These are phyloP conservation scores for Excalfactoria chinensis DNA, from an alignment of 2,113 vertebrate genomes.

Conservation along the genomic window DNA sequence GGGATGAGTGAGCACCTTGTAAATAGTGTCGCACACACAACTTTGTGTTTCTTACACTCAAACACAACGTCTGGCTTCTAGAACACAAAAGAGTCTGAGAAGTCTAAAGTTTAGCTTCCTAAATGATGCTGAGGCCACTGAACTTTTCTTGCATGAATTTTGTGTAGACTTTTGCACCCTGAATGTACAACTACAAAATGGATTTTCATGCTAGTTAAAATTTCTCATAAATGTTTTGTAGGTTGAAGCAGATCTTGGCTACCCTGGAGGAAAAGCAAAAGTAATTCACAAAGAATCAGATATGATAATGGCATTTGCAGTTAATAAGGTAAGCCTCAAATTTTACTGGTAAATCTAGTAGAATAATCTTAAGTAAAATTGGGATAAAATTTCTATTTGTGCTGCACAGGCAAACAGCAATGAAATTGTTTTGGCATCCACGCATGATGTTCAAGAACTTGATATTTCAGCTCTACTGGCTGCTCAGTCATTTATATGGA, in stretches of 20 bases:
- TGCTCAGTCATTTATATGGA: slow-evolving; percentile 95
- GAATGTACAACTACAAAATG: neutral
- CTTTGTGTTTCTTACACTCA: slow-evolving; percentile 3
- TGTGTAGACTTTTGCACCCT: slow-evolving; percentile 15
- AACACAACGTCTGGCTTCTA: slow-evolving; percentile 34
- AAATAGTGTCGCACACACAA: slow-evolving; percentile 26
- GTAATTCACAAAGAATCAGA: slow-evolving; percentile 98
- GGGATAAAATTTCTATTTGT: slow-evolving; percentile 8
- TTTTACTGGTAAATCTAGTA: neutral
- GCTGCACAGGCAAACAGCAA: slow-evolving; percentile 88
- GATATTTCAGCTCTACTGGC: slow-evolving; percentile 92
- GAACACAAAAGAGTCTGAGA: slow-evolving; percentile 35
- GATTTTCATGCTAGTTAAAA: neutral
- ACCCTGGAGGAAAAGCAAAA: slow-evolving; percentile 96
- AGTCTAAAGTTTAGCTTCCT: slow-evolving; percentile 46
- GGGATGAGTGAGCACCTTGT: slow-evolving; percentile 42
- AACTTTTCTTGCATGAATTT: slow-evolving; percentile 71
- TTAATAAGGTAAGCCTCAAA: slow-evolving; percentile 88
- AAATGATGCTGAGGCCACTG: slow-evolving; percentile 68
- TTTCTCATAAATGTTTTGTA: slow-evolving; percentile 73
- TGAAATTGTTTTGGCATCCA: slow-evolving; percentile 96
- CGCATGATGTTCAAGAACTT: slow-evolving; percentile 97
- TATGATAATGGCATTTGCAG: slow-evolving; percentile 97
- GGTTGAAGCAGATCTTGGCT: slow-evolving; percentile 98
- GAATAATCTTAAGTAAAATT: neutral